Evolutionary conservation across 2,113 vertebrate species (phyloP), one percentile per base, ranked within the genome.

Genomic region (Psittacara wagleri): DNA sequence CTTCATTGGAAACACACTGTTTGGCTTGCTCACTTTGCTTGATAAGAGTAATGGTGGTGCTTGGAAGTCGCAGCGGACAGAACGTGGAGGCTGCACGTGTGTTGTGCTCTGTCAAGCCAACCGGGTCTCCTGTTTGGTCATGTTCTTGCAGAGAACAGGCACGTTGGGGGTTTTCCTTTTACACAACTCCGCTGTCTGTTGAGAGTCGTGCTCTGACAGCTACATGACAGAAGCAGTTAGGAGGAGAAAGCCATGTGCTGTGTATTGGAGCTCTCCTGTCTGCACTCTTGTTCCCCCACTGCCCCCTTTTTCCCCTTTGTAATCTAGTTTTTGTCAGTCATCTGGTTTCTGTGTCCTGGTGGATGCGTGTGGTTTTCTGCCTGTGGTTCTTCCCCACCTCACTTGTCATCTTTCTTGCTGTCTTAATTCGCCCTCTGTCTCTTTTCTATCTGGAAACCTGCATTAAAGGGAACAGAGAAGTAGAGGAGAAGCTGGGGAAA

Each of bases 141-240:
- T 9, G 29, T 46, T 74, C 54, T 49, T 15, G 51, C 13, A 17
- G n/a, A 52, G 68, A 69, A 13, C 66, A 90, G 86, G 7, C 4
- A 1, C 54, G 62, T 33, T 84, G 57, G 75, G 73, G 84, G 29
- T 17, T 64, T 85, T 73, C 87, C 80, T 17, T 7, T 62, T 17
- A n/a, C 83, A 18, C 3, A 62, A 41, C 0, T 3, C 11, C 6
- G 1, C 28, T 9, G 76, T n/a, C 70, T 79, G 44, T 48, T 29
- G 73, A 72, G 44, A 72, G 44, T 15, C 0, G 10, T 41, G 91
- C n/a, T 39, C 46, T 0, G 13, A 68, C 0, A 12, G 74, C 12
- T 11, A 5, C 86, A 19, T 20, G 92, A 86, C 89, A 92, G 91
- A 92, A 80, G 5, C 78, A 83, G n/a, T 92, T 88, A 96, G 70